A percentile compares a stretch with the other conserved stretches of the same genome.
phyloP scores from a whole-genome alignment of 2,888 invertebrate species.

The Spicauda simplicius region DNA sequence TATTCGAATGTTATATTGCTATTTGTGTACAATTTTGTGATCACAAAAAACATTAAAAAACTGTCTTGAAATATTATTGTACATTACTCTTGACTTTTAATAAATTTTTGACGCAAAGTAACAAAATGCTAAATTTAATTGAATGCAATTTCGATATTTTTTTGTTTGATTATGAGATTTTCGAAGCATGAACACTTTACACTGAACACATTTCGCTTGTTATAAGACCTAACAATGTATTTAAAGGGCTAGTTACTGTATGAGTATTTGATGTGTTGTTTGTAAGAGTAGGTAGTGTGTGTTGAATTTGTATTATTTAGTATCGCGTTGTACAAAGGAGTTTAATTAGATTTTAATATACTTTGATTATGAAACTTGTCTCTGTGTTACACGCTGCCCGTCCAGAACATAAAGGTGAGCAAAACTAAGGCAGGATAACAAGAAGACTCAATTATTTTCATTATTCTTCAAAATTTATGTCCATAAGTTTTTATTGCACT shows the following conservation, averaged over 20 bases:
- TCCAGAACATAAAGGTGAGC: conserved; percentile 80
- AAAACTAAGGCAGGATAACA: conserved; percentile 20
- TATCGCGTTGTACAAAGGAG: conserved; percentile 33
- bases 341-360: conserved; percentile 33
- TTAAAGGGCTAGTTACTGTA: conserved; percentile 24
- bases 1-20: not conserved
- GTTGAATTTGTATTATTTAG: conserved; percentile 32
- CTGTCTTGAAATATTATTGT: not conserved
- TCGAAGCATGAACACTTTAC: conserved; percentile 25
- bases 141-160: conserved; percentile 7
- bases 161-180: conserved; percentile 1
- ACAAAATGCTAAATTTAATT: conserved; percentile 11
- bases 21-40: not conserved
- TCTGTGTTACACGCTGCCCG: conserved; percentile 84
- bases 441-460: too few species aligned
- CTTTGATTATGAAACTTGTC: conserved; percentile 74
- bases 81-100: not conserved
- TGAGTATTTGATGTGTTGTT: conserved; percentile 24
- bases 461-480: too few species aligned
- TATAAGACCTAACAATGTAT: conserved; percentile 27
- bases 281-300: conserved; percentile 21
- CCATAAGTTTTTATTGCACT: too few species aligned
- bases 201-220: conserved; percentile 17
- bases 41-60: not conserved
- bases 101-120: conserved; percentile 6